These are phyloP conservation scores for Pristiophorus japonicus DNA, from an alignment of 2,113 vertebrate species.

Conservation along the genomic window DNA sequence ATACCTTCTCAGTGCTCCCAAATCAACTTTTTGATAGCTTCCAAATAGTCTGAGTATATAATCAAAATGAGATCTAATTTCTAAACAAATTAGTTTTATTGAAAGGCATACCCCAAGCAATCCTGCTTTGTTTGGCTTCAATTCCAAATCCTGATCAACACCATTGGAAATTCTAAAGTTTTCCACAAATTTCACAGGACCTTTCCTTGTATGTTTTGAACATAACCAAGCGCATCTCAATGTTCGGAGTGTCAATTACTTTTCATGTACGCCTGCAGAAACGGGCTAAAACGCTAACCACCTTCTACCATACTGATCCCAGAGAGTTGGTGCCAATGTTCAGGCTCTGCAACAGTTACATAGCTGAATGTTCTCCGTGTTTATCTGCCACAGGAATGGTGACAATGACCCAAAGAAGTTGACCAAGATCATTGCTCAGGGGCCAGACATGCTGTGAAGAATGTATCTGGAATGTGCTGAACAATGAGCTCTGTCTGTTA, in stretches of 20 bases:
- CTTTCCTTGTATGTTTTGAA: not conserved
- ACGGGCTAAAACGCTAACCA: not conserved
- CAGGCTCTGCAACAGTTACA: not conserved
- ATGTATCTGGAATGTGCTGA: conserved; percentile 30
- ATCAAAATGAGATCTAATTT: not conserved
- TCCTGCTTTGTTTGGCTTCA: not conserved
- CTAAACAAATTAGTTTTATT: not conserved
- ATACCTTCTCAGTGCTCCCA: not conserved
- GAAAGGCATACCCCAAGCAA: not conserved
- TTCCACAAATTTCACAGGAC: not conserved
- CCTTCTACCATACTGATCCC: not conserved
- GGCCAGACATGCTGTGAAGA: conserved; percentile 25
- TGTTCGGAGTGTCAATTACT: conserved; percentile 1
- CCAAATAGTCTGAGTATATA: not conserved
- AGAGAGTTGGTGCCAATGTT: not conserved
- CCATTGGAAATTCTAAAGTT: not conserved
- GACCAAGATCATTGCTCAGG: conserved; percentile 18
- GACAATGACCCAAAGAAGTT: conserved; percentile 23
- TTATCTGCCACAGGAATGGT: conserved; percentile 31
- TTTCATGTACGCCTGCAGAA: not conserved
- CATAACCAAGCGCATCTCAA: not conserved
- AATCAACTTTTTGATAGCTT: not conserved
- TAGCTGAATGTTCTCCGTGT: conserved; percentile 7
- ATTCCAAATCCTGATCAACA: not conserved
- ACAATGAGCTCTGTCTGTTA: conserved; percentile 33